Conservation (phyloP, 1,140 invertebrate genomes). For the Laupala kohalensis region DNA sequence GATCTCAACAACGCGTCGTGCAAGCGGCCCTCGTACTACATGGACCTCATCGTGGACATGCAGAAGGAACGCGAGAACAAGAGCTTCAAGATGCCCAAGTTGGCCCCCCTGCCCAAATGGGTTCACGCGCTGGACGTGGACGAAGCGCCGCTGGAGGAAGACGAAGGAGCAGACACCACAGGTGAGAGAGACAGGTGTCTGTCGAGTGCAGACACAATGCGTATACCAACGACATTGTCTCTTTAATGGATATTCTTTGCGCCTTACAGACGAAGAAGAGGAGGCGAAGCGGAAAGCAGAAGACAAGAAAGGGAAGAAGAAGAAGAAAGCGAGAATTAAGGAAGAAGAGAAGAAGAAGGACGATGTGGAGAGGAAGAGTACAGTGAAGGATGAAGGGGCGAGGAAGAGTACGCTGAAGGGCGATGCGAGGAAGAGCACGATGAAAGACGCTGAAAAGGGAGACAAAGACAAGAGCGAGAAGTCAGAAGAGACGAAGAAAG, state of each 20-base stretch:
- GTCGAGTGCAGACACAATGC: too few relatives aligned
- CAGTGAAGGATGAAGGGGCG: not conserved
- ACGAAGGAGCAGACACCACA: too few relatives aligned
- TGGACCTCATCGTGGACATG: not conserved
- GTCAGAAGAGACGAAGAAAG: slow-evolving; percentile 7
- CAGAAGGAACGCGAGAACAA: not conserved
- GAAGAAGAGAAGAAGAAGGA: too few relatives aligned
- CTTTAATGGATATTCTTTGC: too few relatives aligned
- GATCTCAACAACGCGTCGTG: not conserved
- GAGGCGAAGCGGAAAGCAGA: too few relatives aligned
- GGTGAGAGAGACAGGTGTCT: too few relatives aligned
- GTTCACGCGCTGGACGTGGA: not conserved
- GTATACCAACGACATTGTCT: too few relatives aligned
- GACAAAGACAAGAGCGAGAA: not conserved
- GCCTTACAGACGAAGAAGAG: too few relatives aligned
- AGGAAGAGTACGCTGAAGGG: not conserved
- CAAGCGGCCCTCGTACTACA: not conserved
- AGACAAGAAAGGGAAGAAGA: too few relatives aligned
- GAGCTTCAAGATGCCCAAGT: not conserved
- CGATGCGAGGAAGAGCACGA: not conserved
- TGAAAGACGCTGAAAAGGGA: not conserved
- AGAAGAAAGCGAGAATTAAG: too few relatives aligned
- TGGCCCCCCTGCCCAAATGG: not conserved
- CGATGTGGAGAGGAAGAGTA: not conserved
- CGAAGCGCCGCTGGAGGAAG: not conserved